These are phyloP conservation scores for Luperina nickerlii DNA, from an alignment of 2,888 invertebrate genomes.

Conservation along the genomic window DNA sequence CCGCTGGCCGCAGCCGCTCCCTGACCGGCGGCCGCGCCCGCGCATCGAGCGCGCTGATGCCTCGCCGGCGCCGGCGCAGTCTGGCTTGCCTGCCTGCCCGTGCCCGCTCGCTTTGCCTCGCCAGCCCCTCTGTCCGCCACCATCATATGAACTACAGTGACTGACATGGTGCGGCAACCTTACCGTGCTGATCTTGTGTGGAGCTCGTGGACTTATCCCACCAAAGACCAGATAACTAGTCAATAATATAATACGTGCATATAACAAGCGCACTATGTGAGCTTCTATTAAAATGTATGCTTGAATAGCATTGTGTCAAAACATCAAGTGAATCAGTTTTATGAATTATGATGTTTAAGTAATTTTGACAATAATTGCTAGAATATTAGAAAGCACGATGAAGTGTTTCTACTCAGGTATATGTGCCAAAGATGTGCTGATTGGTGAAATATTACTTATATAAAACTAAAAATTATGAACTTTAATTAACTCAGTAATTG, in stretches of 20 bases:
- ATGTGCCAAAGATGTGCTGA: conserved; percentile 72
- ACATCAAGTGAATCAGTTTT: conserved; percentile 52
- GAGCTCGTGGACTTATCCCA: conserved; percentile 54
- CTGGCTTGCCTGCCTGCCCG: conserved; percentile 86
- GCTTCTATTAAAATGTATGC: conserved; percentile 47
- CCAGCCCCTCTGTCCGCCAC: conserved; percentile 75
- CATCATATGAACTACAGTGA: conserved; percentile 60
- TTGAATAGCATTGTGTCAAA: conserved; percentile 53
- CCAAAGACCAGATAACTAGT: conserved; percentile 68
- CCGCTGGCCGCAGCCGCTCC: conserved; percentile 87
- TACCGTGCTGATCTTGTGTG: conserved; percentile 41
- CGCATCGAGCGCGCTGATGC: conserved; percentile 87
- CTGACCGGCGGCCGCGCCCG: conserved; percentile 84
- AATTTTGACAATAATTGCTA: conserved; percentile 74
- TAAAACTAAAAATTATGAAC: conserved; percentile 34
- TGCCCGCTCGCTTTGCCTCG: conserved; percentile 75
- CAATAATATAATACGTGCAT: conserved; percentile 60
- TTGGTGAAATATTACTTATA: conserved; percentile 38
- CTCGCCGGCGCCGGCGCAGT: conserved; percentile 80
- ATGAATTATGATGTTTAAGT: conserved; percentile 62
- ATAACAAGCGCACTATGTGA: conserved; percentile 39
- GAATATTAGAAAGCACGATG: conserved; percentile 54
- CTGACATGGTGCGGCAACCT: conserved; percentile 25
- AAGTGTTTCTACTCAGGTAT: conserved; percentile 50
- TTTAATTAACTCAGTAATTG: conserved; percentile 51